Conservation (phyloP, 2,888 invertebrate species). For the Drosophila greeni region DNA sequence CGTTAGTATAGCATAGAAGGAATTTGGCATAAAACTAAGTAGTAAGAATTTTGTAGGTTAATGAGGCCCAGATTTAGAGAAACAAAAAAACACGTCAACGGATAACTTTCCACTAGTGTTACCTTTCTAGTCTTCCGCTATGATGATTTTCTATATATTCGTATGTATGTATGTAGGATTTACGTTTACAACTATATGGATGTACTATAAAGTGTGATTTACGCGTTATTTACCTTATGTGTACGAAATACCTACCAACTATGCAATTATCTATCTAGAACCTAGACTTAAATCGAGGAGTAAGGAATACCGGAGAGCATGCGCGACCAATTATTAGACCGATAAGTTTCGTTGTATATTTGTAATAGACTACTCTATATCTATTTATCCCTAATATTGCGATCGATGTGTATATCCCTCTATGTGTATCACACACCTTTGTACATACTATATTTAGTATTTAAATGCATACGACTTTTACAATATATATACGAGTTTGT, state of each 20-base stretch:
- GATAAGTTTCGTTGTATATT: conserved; percentile 56
- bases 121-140: conserved; percentile 69
- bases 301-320: conserved; percentile 13
- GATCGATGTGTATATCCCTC: conserved; percentile 28
- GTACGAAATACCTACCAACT: conserved; percentile 55
- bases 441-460: conserved; percentile 56
- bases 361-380: conserved; percentile 23
- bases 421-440: conserved; percentile 30
- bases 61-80: conserved; percentile 16
- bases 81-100: conserved; percentile 50
- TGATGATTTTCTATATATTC: conserved; percentile 50
- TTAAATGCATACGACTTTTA: conserved; percentile 38
- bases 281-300: conserved; percentile 39
- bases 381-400: conserved; percentile 25
- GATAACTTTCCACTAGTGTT: conserved; percentile 73
- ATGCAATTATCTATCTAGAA: conserved; percentile 64
- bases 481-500: conserved; percentile 26
- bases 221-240: conserved; percentile 61
- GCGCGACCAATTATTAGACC: conserved; percentile 60
- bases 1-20: conserved; percentile 14
- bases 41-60: conserved; percentile 55
- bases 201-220: conserved; percentile 63
- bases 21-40: conserved; percentile 33
- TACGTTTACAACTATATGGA: conserved; percentile 30
- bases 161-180: conserved; percentile 42